Evolutionary conservation across 2,888 invertebrate genomes (phyloP).

Genomic region (Drosophila hamatofila): DNA sequence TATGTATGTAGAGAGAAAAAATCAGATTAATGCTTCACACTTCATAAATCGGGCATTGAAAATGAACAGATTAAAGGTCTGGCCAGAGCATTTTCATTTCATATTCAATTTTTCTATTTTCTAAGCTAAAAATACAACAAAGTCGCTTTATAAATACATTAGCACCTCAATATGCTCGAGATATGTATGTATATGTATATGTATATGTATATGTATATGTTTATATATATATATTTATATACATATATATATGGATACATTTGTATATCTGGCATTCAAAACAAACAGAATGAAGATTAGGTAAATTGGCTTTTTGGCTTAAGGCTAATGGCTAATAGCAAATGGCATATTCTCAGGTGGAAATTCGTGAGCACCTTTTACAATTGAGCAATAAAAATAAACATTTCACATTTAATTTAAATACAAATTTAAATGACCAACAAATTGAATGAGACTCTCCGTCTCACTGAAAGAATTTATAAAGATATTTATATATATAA

Average conservation of each 20-base stretch:
- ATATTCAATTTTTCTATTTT: constrained; percentile 25
- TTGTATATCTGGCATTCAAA: neutral
- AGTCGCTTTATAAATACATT: constrained; percentile 79
- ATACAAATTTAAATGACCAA: constrained; percentile 38
- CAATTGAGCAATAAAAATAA: constrained; percentile 38
- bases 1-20: constrained; percentile 42
- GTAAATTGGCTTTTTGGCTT: constrained; percentile 17
- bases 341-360: constrained; percentile 29
- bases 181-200: constrained; percentile 13
- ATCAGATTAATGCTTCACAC: constrained; percentile 77
- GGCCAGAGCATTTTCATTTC: constrained; percentile 37
- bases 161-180: constrained; percentile 65
- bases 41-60: constrained; percentile 76
- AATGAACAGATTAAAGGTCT: constrained; percentile 74
- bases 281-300: constrained; percentile 27
- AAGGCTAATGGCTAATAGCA: constrained; percentile 21
- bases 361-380: constrained; percentile 9
- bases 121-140: constrained; percentile 68
- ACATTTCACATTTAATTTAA: constrained; percentile 45
- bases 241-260: neutral
- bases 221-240: neutral
- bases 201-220: neutral
- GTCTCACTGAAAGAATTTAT: neutral
- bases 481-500: neutral
- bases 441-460: constrained; percentile 2